Base-by-base conservation (phyloP, 2,113 vertebrate genomes). In the Ophiodon elongatus region DNA sequence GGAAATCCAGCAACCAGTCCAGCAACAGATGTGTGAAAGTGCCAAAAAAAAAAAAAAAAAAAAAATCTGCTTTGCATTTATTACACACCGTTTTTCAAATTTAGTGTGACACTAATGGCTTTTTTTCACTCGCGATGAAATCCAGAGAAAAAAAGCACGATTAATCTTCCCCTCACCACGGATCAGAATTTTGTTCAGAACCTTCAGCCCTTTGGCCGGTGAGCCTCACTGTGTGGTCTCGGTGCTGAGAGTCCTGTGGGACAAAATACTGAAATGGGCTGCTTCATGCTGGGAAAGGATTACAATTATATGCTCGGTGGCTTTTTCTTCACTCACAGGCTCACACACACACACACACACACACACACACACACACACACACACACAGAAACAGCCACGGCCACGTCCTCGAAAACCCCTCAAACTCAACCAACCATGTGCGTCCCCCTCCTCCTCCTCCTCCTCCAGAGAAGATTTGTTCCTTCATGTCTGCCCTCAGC, bases 241-340 rank as follows among this genome's bases (percentile, higher is more conserved):
- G 54, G 50, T 8, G 25, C 60, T 21, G 3, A 62, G 41, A 73
- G 37, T 68, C 65, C 72, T 74, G 65, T 59, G 73, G 65, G 70
- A 78, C 56, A 37, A 76, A 88, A 85, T 45, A 10, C 35, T 21
- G 73, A 62, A 83, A 65, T 43, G 50, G 64, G 21, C 76, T 65
- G 87, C 70, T 66, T 86, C 79, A 79, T 15, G 68, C 76, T 83
- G 85, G 62, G 80, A 85, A 76, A 85, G 80, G 88, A 91, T 91
- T 89, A 86, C 54, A 89, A 77, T 85, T 82, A 82, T 85, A 75
- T 87, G 84, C 73, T 91, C 50, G 2, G 66, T 60, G 56, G 66
- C 25, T 65, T 71, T 67, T 66, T 67, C 66, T 50, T 47, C 43
- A 25, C 66, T 57, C 37, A 21, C n/a, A 73, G n/a, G 14, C n/a